Percentiles rank a stretch among this genome's conserved stretches.
These are phyloP conservation scores for Apogon talboti DNA, from an alignment of 2,797 vertebrate genomes.

Conservation along the genomic window DNA sequence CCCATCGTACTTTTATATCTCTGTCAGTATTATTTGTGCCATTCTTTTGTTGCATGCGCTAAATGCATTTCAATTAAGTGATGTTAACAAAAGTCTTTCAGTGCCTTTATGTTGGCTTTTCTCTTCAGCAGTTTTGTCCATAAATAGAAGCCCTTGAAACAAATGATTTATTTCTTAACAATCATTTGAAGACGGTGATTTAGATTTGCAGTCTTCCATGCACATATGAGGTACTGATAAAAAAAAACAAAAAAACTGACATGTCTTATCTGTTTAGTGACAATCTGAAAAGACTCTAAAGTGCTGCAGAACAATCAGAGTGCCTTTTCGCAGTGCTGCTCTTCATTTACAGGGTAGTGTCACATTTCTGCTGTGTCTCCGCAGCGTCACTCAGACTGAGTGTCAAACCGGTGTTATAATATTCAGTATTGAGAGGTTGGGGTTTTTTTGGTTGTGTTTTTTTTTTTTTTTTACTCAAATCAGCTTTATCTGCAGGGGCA, in stretches of 20 bases:
- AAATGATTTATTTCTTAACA: constrained; percentile 39
- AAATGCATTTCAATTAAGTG: constrained; percentile 45
- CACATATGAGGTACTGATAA: background rate
- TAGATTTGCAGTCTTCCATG: background rate
- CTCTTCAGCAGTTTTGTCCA: constrained; percentile 14
- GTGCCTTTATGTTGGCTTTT: constrained; percentile 44
- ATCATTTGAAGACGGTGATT: constrained; percentile 10
- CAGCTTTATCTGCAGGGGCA: background rate
- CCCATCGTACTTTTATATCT: constrained; percentile 44
- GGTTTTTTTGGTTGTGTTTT: background rate
- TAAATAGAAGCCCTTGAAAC: constrained; percentile 21
- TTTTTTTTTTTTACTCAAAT: background rate
- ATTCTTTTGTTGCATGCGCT: background rate
- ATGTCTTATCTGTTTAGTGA: constrained; percentile 25
- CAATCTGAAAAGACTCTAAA: constrained; percentile 53
- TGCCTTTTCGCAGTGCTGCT: constrained; percentile 42
- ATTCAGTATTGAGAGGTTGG: background rate
- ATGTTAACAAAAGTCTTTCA: constrained; percentile 36
- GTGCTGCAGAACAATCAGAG: constrained; percentile 34
- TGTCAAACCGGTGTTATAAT: background rate
- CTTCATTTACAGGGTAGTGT: constrained; percentile 60
- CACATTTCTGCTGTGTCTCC: constrained; percentile 53
- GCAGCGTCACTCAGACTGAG: constrained; percentile 8
- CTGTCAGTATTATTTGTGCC: constrained; percentile 53
- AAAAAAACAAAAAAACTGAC: constrained; percentile 4